Base-by-base conservation (phyloP, 2,888 invertebrate genomes). In the Melanostoma mellinum region DNA sequence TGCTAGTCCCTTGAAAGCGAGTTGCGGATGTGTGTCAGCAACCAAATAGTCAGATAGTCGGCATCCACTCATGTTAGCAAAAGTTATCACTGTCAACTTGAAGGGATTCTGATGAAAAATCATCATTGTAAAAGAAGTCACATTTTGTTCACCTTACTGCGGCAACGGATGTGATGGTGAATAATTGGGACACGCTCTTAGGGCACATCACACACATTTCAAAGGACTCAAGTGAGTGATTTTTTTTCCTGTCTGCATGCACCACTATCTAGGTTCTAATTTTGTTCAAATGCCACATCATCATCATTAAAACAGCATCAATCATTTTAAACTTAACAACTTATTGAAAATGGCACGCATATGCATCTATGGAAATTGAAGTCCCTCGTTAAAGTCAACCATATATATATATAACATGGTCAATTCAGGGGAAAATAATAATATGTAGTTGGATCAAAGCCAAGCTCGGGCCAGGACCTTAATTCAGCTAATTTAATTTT, bases 401-500 rank as follows among this genome's bases (percentile, higher is more conserved):
- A 20, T 20, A 20, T 20, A 69, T 48, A 42, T 10, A 0, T 38
- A 58, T 78, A 40, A 53, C 58, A 58, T 73, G 78, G 78, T 78
- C 78, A 73, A 38, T 82, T 65, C 9, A 58, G 4, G 36, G 40
- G 42, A 30, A 36, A 20, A 30, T 48, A 61, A 61, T 30, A 38
- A 73, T 20, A 35, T 32, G 53, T 63, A 69, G 36, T 77, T 82
- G 82, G 82, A 52, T 40, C 9, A 38, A 58, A 78, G 77, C 82
- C 82, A 82, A 81, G 69, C 68, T 69, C 68, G 56, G 58, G 68
- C 63, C 61, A 82, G 56, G 82, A 77, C 82, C 77, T 68, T 78
- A 78, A 78, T 82, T 74, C 65, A 69, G 61, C 61, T 71, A 81
- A 76, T 81, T 77, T 71, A 61, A 72, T 72, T 77, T 77, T 77